Evolutionary conservation across 2,888 invertebrate species (phyloP).

Genomic region (Drosophila putrida): DNA sequence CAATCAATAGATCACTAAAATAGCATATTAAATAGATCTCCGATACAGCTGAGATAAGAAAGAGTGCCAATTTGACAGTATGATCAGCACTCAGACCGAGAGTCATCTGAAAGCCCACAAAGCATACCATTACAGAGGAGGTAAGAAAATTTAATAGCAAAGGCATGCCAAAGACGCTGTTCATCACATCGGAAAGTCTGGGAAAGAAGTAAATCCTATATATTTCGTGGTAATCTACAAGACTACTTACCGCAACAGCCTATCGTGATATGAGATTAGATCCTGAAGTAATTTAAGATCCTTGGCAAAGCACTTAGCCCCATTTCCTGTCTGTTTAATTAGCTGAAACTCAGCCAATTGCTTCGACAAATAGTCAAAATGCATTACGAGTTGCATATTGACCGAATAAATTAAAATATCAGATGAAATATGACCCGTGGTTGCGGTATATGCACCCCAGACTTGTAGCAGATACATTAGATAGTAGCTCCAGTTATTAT

Average conservation of each 20-base stretch:
- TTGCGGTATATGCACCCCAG: conserved; percentile 58
- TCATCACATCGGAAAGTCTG: conserved; percentile 54
- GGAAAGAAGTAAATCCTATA: not conserved
- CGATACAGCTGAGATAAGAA: conserved; percentile 48
- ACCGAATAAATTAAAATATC: conserved; percentile 72
- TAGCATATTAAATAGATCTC: conserved; percentile 51
- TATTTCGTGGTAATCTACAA: not conserved
- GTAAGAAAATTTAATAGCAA: conserved; percentile 71
- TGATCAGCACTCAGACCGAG: conserved; percentile 53
- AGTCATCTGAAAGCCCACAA: conserved; percentile 64
- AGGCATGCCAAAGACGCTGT: conserved; percentile 65
- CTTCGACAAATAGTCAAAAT: conserved; percentile 66
- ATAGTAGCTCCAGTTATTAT: conserved; percentile 53
- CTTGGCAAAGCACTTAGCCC: not conserved
- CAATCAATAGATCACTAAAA: conserved; percentile 41
- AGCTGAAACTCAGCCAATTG: conserved; percentile 17
- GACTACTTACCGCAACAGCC: conserved; percentile 30
- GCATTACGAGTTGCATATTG: conserved; percentile 75
- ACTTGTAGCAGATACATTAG: conserved; percentile 54
- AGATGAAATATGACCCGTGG: conserved; percentile 63
- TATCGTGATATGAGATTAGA: conserved; percentile 47
- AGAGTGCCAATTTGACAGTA: conserved; percentile 61
- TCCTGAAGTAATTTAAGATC: conserved; percentile 20
- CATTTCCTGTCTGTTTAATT: not conserved
- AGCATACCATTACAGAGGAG: conserved; percentile 66